These are phyloP conservation scores for Drosophila bocki DNA, from an alignment of 1,140 invertebrate species.

Conservation along the genomic window DNA sequence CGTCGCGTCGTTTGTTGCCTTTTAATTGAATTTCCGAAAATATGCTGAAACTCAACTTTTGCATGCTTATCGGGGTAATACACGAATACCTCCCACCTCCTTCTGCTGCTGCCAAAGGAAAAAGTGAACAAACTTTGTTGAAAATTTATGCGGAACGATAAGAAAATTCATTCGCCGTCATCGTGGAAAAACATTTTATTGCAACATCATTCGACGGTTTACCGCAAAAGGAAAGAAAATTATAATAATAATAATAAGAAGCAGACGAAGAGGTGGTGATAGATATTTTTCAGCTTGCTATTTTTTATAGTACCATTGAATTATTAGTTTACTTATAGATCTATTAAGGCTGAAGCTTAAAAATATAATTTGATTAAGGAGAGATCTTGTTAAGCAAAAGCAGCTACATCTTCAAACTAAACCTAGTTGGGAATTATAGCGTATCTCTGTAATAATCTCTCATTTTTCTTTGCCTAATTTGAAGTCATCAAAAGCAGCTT, in stretches of 20 bases:
- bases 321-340: background rate
- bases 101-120: background rate
- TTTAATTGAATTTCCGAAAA: constrained; percentile 76
- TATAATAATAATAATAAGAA: constrained; percentile 4
- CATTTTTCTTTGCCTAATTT: constrained; percentile 21
- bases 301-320: too few species aligned
- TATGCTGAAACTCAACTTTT: constrained; percentile 62
- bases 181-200: constrained; percentile 71
- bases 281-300: background rate
- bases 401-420: too few species aligned
- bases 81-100: constrained; percentile 21
- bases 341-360: background rate
- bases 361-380: too few species aligned
- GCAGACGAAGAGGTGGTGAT: background rate
- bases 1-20: constrained; percentile 56
- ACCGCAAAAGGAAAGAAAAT: constrained; percentile 27
- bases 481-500: constrained; percentile 44
- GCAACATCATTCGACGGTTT: constrained; percentile 70
- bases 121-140: constrained; percentile 29
- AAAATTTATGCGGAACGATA: constrained; percentile 67
- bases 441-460: constrained; percentile 5
- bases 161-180: constrained; percentile 70
- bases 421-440: too few species aligned
- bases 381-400: too few species aligned
- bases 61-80: constrained; percentile 71